Base-by-base conservation (phyloP, 2,888 invertebrate species). In the Venusia cambrica region DNA sequence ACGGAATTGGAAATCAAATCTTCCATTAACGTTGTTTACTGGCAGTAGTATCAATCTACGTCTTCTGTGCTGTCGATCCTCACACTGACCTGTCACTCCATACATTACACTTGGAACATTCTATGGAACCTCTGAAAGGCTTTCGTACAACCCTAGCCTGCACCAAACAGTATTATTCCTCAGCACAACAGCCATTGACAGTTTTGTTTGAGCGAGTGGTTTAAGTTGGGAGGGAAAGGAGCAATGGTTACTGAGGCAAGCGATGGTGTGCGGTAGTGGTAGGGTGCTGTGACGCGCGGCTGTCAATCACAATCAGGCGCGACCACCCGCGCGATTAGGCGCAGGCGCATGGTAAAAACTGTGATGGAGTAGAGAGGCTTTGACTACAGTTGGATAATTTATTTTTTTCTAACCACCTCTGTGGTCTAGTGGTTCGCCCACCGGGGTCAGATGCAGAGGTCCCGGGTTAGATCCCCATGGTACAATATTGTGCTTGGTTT, bases 291-390 rank as follows among this genome's bases (percentile, higher is more conserved):
- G 83, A 81, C 73, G 76, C 63, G 65, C 50, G 59, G 66, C 78
- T 84, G 84, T 85, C 84, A 84, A 80, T 85, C 84, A 85, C 83
- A 84, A 83, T 84, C 83, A 83, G 66, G 62, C 65, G 46, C 75
- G 84, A 81, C 84, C 84, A 85, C 84, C 83, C 84, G 84, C 79
- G 54, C 73, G 79, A 81, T 83, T 80, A 81, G 71, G 64, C 64
- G 61, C 60, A 48, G 55, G 58, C 57, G 61, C 60, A 48, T 54
- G 58, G 57, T 62, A 44, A 51, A 62, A 55, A 52, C 45, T 46
- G 17, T 26, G 36, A 33, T 40, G 37, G 18, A 2, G 30, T 73
- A 45, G 79, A 78, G 72, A 35, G 4, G 5, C 36, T 24, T 5
- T 13, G 7, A 7, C 5, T 27, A 27, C 15, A 5, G 5, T 16